Base-by-base conservation (phyloP, 2,888 invertebrate genomes). In the Lasioglossum malachurum region DNA sequence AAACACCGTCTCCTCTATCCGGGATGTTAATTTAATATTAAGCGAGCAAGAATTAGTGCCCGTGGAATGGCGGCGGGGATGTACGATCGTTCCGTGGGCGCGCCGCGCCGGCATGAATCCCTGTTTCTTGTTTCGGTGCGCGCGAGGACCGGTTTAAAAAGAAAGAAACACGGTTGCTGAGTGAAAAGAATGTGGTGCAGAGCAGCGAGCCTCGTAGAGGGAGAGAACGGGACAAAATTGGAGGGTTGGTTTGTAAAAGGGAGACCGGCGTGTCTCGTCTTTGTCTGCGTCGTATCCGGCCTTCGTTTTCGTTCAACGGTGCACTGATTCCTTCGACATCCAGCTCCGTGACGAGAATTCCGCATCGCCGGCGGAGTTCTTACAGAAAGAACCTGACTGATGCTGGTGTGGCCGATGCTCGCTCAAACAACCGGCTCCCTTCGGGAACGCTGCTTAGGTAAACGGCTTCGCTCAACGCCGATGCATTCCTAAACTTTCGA, bases 271-370 rank as follows among this genome's bases (percentile, higher is more conserved):
- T 79, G 84, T 78, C 67, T 72, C 75, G 76, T 78, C 86, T 88
- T 92, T 91, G 90, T 91, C 87, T 87, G 83, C 82, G 84, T 84
- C 88, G 87, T 78, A 83, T 87, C 82, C 87, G 80, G 80, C 69
- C 80, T 76, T 69, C 73, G 78, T 80, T 86, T 87, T 86, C 86
- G 75, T 91, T 88, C 87, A 77, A 77, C 77, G 60, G 74, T 75
- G 88, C 89, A 81, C 91, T 92, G 92, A 92, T 91, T 92, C 72
- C 83, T 90, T 90, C 86, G 83, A 82, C 89, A 81, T 86, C 81
- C 84, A 75, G 73, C 69, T 78, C 8, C 88, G 92, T 91, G 91
- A 92, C 86, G 87, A 23, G 91, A 92, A 91, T 91, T 76, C 82
- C 14, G 60, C 80, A 90, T 87, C 77, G 41, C 12, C 1, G 19